Evolutionary conservation across 2,888 invertebrate genomes (phyloP).

Genomic region (Agriotes lineatus): DNA sequence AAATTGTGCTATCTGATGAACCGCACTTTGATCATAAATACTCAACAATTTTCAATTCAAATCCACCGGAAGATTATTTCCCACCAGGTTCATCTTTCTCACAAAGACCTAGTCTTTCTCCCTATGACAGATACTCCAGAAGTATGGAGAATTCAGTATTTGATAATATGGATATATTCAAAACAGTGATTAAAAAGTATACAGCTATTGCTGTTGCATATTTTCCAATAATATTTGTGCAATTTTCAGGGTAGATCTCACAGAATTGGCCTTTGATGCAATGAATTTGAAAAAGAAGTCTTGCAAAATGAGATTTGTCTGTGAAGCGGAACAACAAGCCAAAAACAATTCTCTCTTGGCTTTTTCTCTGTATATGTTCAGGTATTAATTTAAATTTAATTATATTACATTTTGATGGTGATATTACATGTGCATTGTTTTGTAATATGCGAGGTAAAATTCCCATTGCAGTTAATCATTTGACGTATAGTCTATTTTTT

Average conservation of each 20-base stretch:
- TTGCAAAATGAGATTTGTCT: conserved; percentile 68
- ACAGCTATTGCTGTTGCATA: neutral
- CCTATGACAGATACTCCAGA: conserved; percentile 28
- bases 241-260: conserved; percentile 57
- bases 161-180: conserved; percentile 44
- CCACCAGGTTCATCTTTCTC: no score
- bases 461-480: no score
- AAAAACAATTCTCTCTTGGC: conserved; percentile 58
- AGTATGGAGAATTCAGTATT: conserved; percentile 41
- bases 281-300: conserved; percentile 59
- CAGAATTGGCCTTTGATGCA: conserved; percentile 58
- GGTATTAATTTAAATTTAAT: conserved; percentile 40
- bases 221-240: no score
- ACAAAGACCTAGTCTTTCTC: neutral
- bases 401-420: neutral
- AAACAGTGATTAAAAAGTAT: conserved; percentile 47
- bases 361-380: conserved; percentile 50
- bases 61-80: neutral
- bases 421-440: no score
- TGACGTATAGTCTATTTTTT: no score
- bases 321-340: conserved; percentile 67
- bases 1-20: conserved; percentile 22
- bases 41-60: conserved; percentile 25
- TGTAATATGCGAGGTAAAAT: no score
- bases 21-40: conserved; percentile 33